phyloP scores from a whole-genome alignment of 2,888 invertebrate genomes.

The Tanypteryx hageni region DNA sequence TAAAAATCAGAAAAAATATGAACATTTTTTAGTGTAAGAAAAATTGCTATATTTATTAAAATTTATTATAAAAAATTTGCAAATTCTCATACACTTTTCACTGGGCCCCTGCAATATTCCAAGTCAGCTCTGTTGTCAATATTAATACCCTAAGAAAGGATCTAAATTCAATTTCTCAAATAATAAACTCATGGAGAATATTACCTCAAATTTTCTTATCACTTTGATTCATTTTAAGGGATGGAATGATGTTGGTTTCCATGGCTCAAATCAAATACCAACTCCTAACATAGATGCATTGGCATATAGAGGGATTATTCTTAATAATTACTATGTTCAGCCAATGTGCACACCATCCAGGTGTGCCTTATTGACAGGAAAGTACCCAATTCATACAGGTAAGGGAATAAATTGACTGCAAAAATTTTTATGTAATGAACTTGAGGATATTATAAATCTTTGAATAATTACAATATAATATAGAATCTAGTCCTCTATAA shows the following conservation, averaged over 20 bases:
- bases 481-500: too few species aligned
- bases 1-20: too few species aligned
- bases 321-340: constrained; percentile 85
- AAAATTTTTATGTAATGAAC: not conserved
- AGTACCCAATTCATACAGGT: constrained; percentile 93
- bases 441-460: not conserved
- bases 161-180: too few species aligned
- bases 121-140: too few species aligned
- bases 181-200: too few species aligned
- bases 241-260: constrained; percentile 95
- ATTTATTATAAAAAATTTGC: too few species aligned
- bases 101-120: too few species aligned
- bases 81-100: too few species aligned
- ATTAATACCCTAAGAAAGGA: too few species aligned
- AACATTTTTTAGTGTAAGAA: too few species aligned
- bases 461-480: not conserved
- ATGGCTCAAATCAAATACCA: constrained; percentile 82
- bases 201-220: not conserved
- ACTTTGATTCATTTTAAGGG: constrained; percentile 81
- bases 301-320: constrained; percentile 88
- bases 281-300: constrained; percentile 80
- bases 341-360: constrained; percentile 78
- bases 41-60: too few species aligned
- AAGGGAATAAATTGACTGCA: constrained; percentile 67
- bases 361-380: constrained; percentile 91